phyloP scores from a whole-genome alignment of 2,113 vertebrate genomes.

The Nettapus auritus region DNA sequence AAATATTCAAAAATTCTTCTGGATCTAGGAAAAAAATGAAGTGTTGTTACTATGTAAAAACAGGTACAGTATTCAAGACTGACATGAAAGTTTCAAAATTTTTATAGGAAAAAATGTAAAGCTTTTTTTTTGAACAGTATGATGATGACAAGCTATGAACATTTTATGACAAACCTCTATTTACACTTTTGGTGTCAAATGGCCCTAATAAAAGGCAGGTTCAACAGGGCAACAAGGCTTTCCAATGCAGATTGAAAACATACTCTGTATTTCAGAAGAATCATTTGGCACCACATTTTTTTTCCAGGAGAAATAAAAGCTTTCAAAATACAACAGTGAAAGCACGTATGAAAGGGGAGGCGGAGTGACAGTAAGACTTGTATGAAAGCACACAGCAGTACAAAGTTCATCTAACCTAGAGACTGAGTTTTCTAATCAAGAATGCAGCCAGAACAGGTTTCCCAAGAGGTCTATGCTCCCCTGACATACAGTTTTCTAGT shows the following conservation, averaged over 20 bases:
- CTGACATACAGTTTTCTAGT: neutral
- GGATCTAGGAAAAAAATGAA: conserved; percentile 84
- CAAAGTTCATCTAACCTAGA: neutral
- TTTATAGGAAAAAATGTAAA: neutral
- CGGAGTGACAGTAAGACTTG: neutral
- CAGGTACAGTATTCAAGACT: neutral
- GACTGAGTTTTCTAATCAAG: neutral
- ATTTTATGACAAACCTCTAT: neutral
- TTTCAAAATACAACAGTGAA: neutral
- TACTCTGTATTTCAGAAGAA: neutral
- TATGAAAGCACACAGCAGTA: neutral
- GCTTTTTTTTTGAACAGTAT: neutral
- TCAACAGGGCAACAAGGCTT: neutral
- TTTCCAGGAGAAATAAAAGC: neutral
- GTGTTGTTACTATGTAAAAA: neutral
- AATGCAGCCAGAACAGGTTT: neutral
- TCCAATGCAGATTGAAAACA: neutral
- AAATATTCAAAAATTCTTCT: conserved; percentile 97
- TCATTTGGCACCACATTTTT: neutral
- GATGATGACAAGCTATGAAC: neutral
- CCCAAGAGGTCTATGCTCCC: neutral
- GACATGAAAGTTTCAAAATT: neutral
- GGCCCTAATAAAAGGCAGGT: neutral
- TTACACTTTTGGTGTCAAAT: neutral
- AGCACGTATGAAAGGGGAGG: neutral